Conservation (phyloP, 2,888 invertebrate genomes). For the Hetaerina titia region DNA sequence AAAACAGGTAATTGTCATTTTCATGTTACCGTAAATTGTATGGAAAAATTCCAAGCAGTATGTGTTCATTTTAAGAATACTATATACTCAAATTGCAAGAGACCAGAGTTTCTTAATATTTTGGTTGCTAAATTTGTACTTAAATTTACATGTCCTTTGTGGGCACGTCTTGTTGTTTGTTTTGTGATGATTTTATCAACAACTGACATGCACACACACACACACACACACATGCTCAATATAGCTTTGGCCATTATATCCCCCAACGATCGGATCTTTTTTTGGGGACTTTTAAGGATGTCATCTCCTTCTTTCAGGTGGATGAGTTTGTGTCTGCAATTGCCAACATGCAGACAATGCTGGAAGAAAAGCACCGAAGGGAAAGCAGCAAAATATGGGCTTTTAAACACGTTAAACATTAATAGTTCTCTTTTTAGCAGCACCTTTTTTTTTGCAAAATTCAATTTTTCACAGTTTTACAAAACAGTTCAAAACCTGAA, state of each 20-base stretch:
- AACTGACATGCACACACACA: not conserved
- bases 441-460: not conserved
- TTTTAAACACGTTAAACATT: not conserved
- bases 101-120: no score
- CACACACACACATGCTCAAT: no score
- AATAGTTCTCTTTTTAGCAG: not conserved
- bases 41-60: no score
- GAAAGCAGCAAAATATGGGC: not conserved
- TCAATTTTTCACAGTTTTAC: no score
- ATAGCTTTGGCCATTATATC: no score
- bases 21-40: no score
- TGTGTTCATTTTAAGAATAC: no score
- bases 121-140: no score
- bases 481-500: no score
- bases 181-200: not conserved
- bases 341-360: not conserved
- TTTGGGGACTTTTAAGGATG: not conserved
- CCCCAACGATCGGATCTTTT: not conserved
- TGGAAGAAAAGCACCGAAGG: constrained; percentile 4
- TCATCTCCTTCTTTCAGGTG: constrained; percentile 9
- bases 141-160: no score
- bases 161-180: not conserved
- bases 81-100: no score
- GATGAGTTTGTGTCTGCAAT: constrained; percentile 35
- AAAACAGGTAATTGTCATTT: no score